These are phyloP conservation scores for Melieria omissa DNA, from an alignment of 2,888 invertebrate species.

Conservation along the genomic window DNA sequence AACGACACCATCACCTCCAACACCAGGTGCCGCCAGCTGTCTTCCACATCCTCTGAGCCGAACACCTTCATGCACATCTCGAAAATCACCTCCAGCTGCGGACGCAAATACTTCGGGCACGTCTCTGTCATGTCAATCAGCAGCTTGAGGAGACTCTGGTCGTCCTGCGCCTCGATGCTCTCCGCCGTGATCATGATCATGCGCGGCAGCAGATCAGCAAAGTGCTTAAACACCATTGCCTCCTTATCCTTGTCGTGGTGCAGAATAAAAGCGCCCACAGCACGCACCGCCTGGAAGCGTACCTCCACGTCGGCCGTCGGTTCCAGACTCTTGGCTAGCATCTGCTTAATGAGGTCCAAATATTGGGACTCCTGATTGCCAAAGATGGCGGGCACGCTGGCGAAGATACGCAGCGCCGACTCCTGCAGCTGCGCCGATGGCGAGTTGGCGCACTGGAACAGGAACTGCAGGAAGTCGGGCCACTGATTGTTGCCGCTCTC, in stretches of 20 bases:
- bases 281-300: slow-evolving; percentile 84
- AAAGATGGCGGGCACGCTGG: slow-evolving; percentile 97
- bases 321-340: slow-evolving; percentile 86
- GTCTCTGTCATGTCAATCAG: slow-evolving; percentile 94
- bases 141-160: slow-evolving; percentile 91
- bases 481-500: slow-evolving; percentile 96
- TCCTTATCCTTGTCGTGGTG: slow-evolving; percentile 88
- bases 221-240: slow-evolving; percentile 87
- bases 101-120: slow-evolving; percentile 90
- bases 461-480: slow-evolving; percentile 95
- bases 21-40: slow-evolving; percentile 89
- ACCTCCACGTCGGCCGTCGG: slow-evolving; percentile 80
- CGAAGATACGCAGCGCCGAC: slow-evolving; percentile 93
- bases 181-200: slow-evolving; percentile 80
- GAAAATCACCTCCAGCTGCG: slow-evolving; percentile 87
- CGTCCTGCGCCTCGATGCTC: slow-evolving; percentile 85
- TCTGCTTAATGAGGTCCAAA: slow-evolving; percentile 92
- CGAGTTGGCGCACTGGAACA: slow-evolving; percentile 94
- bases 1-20: slow-evolving; percentile 85
- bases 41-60: slow-evolving; percentile 76
- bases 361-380: slow-evolving; percentile 94
- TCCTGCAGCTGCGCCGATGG: slow-evolving; percentile 87
- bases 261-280: slow-evolving; percentile 87
- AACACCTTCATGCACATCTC: slow-evolving; percentile 86
- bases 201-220: slow-evolving; percentile 84